Evolutionary conservation across 2,797 vertebrate species (phyloP), one percentile per base, ranked within the genome.

Genomic region (Arremon aurantiirostris): DNA sequence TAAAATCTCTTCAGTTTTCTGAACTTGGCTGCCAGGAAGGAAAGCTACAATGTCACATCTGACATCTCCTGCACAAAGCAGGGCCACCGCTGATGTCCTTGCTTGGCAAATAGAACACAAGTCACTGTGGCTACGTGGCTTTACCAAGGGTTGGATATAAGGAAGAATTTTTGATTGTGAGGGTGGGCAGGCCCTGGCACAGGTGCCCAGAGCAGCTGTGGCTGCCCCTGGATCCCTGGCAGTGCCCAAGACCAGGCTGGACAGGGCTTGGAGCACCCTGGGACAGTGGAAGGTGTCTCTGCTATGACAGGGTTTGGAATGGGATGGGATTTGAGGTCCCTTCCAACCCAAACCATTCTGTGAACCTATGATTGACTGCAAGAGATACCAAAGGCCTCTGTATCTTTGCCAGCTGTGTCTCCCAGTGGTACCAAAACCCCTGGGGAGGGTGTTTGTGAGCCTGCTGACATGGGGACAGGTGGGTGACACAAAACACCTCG

Each of bases 211-310:
- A 55, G 32, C 1, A 22, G 21, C 53, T 55, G 52, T 21, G 52
- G 52, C 20, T 55, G 30, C 12, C 20, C 52, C 52, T 55, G 20
- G 32, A 6, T 13, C 14, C 64, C 24, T 64, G 42, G 11, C 2
- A 44, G 17, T 30, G 42, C 9, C 3, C 24, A 2, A 39, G 21
- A 12, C n/a, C 42, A 30, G 9, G 10, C 0, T 71, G 65, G 44
- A 59, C 0, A 0, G 12, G 37, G 24, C 14, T 77, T 39, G 44
- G 64, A 64, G 50, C 37, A 42, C 0, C 17, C 24, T 57, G 44
- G 3, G 1, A 5, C 5, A 20, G 35, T 34, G 44, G 28, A 7
- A 89, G 16, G 20, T 30, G 56, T 50, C 37, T 9, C 64, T 63
- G 56, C 4, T 37, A 26, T 24, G 35, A 27, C 27, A 56, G 13